Conservation (phyloP, 1,140 invertebrate species). For the Anoplophora glabripennis region DNA sequence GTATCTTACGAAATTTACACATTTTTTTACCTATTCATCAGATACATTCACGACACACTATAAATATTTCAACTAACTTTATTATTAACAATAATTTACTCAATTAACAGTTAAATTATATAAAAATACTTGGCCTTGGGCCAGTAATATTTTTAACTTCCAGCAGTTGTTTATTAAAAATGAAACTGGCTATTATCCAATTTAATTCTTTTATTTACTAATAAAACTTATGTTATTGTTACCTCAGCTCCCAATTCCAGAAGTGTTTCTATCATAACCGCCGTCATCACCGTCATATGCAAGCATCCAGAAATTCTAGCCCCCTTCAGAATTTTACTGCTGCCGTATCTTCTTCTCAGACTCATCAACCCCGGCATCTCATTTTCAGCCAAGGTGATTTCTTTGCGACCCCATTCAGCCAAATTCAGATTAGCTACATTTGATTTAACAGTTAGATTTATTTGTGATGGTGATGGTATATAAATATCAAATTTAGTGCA, state of each 20-base stretch:
- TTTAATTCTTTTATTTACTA: not conserved
- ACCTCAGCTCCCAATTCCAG: conserved; percentile 93
- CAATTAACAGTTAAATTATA: no score
- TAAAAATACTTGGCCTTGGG: not conserved
- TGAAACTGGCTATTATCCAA: not conserved
- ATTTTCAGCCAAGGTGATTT: conserved; percentile 94
- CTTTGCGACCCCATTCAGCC: conserved; percentile 92
- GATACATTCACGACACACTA: no score
- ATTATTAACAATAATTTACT: no score
- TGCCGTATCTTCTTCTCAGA: conserved; percentile 86
- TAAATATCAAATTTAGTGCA: no score
- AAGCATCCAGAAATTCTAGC: conserved; percentile 95
- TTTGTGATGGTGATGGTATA: no score
- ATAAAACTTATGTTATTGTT: conserved; percentile 34
- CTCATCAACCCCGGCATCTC: conserved; percentile 99
- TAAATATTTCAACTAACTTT: no score
- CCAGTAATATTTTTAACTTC: not conserved
- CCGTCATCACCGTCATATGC: conserved; percentile 98
- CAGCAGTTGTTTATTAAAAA: not conserved
- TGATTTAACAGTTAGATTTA: no score
- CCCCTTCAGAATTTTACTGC: conserved; percentile 83
- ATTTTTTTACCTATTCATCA: no score
- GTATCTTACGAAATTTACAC: no score
- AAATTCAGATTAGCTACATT: conserved; percentile 36
- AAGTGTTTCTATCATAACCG: conserved; percentile 96